Percentiles rank a stretch among this genome's conserved stretches.
These are phyloP conservation scores for Eriocheir sinensis DNA, from an alignment of 1,140 invertebrate genomes.

Conservation along the genomic window DNA sequence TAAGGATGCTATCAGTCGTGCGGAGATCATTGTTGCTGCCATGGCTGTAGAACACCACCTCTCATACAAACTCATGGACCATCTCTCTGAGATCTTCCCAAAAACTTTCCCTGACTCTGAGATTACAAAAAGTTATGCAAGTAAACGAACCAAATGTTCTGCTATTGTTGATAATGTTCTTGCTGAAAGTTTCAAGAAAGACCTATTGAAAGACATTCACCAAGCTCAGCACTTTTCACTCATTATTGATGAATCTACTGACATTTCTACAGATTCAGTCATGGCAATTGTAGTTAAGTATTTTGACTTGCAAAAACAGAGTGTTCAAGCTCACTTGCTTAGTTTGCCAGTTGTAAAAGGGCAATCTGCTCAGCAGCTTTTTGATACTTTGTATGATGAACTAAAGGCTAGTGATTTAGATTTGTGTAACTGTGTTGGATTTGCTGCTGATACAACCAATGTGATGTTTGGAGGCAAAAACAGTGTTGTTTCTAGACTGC, in stretches of 20 bases:
- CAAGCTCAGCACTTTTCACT: neutral
- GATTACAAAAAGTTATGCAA: slow-evolving; percentile 26
- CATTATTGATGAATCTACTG: slow-evolving; percentile 27
- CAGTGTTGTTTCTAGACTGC: slow-evolving; percentile 49
- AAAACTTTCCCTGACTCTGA: neutral
- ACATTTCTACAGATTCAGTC: neutral
- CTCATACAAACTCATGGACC: neutral
- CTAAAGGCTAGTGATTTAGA: neutral
- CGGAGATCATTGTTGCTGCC: slow-evolving; percentile 31
- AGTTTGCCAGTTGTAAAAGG: slow-evolving; percentile 30
- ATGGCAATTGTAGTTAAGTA: slow-evolving; percentile 43
- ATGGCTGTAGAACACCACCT: slow-evolving; percentile 26
- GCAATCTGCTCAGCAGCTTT: slow-evolving; percentile 20
- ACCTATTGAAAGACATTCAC: neutral
- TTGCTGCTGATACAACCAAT: slow-evolving; percentile 50
- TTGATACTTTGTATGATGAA: slow-evolving; percentile 30
- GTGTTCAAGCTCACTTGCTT: neutral
- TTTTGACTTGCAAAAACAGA: neutral
- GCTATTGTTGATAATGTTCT: neutral
- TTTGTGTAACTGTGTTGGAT: slow-evolving; percentile 41
- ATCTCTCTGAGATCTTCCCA: neutral
- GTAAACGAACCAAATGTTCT: neutral
- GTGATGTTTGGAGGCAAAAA: slow-evolving; percentile 49
- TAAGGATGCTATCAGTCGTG: slow-evolving; percentile 19
- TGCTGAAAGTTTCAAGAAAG: slow-evolving; percentile 21